Evolutionary conservation across 2,113 vertebrate species (phyloP), one percentile per base, ranked within the genome.

Genomic region (Anguilla japonica): DNA sequence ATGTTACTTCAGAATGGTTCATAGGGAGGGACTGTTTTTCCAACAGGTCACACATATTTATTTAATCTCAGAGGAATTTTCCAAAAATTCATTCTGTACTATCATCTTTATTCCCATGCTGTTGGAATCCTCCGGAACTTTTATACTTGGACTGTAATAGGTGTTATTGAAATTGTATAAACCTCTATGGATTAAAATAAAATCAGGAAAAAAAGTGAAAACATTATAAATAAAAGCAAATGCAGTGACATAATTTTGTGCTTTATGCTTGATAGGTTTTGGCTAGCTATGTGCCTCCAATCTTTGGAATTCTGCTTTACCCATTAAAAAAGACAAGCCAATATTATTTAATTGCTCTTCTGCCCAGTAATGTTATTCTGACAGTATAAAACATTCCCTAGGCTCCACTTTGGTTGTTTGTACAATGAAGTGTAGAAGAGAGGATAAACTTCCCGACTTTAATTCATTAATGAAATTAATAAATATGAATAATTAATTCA

Each of bases 1-100:
- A 15, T 50, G 5, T 63, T 86, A 80, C 85, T 85, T 79, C 39
- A 43, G 75, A 79, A 79, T 15, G 3, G 56, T 67, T n/a, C 39
- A 75, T 75, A 34, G 14, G 53, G n/a, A 6, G 29, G 41, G 39
- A 34, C 8, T 67, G 34, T 29, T 2, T 83, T 83, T 75, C 39
- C 16, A 39, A 60, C 26, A 26, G 26, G 5, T 75, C 11, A 29
- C 26, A 26, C 71, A 75, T 9, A 34, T 75, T 29, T 75, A 75
- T 75, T 75, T 75, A 13, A 26, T 34, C 71, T 11, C n/a, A 29
- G 26, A 9, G 71, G 71, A 75, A 75, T 75, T 29, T 75, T 34
- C 71, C 71, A 34, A 7, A 26, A 26, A 22, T 18, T 50, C 13
- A 15, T 53, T 57, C 34, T 75, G 5, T 75, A 75, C 20, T 75